Evolutionary conservation across 1,140 invertebrate genomes (phyloP).

Genomic region (Pseudomyrmex cubaensis): DNA sequence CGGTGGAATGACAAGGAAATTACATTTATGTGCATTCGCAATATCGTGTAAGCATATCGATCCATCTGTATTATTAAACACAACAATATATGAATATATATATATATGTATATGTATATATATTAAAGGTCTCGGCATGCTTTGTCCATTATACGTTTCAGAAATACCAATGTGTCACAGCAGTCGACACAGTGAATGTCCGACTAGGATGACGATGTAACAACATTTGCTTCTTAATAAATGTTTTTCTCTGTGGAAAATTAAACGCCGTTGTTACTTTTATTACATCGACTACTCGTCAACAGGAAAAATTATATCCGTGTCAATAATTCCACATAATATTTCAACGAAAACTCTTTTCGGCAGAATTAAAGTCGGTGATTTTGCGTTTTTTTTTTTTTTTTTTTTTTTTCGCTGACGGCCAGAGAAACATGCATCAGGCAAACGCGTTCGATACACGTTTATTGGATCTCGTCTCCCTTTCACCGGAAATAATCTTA

Average conservation of each 20-base stretch:
- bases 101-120: constrained; percentile 28
- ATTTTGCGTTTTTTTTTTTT: neutral
- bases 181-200: constrained; percentile 29
- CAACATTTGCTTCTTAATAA: neutral
- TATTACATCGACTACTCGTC: neutral
- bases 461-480: constrained; percentile 61
- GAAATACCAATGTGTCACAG: constrained; percentile 4
- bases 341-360: neutral
- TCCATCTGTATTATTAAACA: constrained; percentile 55
- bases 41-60: constrained; percentile 50
- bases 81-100: constrained; percentile 26
- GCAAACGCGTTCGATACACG: constrained; percentile 18
- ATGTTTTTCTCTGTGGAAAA: neutral
- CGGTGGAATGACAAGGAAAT: constrained; percentile 41
- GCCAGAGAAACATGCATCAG: neutral
- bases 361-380: neutral
- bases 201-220: neutral
- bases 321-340: neutral
- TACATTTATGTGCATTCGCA: constrained; percentile 43
- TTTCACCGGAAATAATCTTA: constrained; percentile 54
- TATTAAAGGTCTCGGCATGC: constrained; percentile 31
- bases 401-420: neutral
- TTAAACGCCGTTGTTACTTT: neutral
- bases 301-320: neutral
- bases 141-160: constrained; percentile 17